phyloP scores from a whole-genome alignment of 2,888 invertebrate genomes.

The Zygogramma bicolorata region DNA sequence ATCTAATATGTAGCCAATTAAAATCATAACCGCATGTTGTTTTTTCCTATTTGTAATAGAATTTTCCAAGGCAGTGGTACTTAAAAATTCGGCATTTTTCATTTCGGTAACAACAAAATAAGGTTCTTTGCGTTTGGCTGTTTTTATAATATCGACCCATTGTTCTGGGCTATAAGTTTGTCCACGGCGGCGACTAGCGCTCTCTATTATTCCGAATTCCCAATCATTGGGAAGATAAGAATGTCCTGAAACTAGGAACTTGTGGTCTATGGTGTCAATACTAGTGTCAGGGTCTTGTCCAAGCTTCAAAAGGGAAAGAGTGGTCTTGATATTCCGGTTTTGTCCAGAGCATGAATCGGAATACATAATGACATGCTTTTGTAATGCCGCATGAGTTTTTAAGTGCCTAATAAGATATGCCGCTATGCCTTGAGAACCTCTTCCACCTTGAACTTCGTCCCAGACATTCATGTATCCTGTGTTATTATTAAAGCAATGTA shows the following conservation, averaged over 20 bases:
- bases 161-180: conserved; percentile 8
- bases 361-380: conserved; percentile 13
- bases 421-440: conserved; percentile 17
- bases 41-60: conserved; percentile 19
- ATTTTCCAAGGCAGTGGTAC: conserved; percentile 7
- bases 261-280: neutral
- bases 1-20: conserved; percentile 18
- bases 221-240: conserved; percentile 20
- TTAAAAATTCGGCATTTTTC: conserved; percentile 11
- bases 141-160: conserved; percentile 14
- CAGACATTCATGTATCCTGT: conserved; percentile 5
- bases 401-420: neutral
- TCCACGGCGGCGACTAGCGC: conserved; percentile 2
- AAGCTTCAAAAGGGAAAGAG: neutral
- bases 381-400: neutral
- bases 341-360: conserved; percentile 22
- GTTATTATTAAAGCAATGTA: neutral
- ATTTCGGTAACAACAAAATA: neutral
- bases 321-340: conserved; percentile 11
- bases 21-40: conserved; percentile 10
- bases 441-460: conserved; percentile 2
- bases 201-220: conserved; percentile 18
- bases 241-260: conserved; percentile 11
- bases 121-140: neutral
- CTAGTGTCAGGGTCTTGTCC: conserved; percentile 17